Conservation (phyloP, 2,113 vertebrate genomes). For the Heterocephalus glaber region DNA sequence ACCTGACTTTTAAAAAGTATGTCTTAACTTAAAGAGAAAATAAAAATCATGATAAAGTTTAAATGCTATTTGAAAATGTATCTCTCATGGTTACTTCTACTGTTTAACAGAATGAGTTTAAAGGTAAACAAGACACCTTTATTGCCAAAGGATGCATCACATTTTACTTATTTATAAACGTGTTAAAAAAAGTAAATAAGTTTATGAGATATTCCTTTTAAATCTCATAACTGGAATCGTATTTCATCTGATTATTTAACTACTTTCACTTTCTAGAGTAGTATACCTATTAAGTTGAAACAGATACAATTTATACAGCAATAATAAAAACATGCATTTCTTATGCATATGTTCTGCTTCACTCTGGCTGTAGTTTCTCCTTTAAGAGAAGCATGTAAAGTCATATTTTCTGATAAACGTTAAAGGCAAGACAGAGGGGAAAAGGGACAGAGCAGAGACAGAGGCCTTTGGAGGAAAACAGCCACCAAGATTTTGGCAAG, state of each 20-base stretch:
- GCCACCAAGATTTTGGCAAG: background rate
- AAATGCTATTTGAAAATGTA: conserved; percentile 34
- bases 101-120: conserved; percentile 8
- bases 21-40: background rate
- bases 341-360: background rate
- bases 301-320: background rate
- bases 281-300: background rate
- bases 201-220: conserved; percentile 38
- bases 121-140: background rate
- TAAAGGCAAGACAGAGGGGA: background rate
- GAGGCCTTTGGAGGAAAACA: background rate
- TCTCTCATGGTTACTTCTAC: conserved; percentile 1
- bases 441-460: background rate
- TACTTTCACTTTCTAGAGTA: background rate
- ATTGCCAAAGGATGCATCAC: background rate
- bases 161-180: conserved; percentile 8
- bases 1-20: background rate
- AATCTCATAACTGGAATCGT: conserved; percentile 34
- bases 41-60: background rate
- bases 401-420: background rate
- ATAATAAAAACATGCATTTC: background rate
- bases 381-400: background rate
- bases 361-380: background rate
- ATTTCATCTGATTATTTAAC: conserved; percentile 57
- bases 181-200: conserved; percentile 1